Percentiles rank a stretch among this genome's conserved stretches.
Evolutionary conservation across 2,888 invertebrate genomes (phyloP).

Genomic region (Dendrolimus houi): DNA sequence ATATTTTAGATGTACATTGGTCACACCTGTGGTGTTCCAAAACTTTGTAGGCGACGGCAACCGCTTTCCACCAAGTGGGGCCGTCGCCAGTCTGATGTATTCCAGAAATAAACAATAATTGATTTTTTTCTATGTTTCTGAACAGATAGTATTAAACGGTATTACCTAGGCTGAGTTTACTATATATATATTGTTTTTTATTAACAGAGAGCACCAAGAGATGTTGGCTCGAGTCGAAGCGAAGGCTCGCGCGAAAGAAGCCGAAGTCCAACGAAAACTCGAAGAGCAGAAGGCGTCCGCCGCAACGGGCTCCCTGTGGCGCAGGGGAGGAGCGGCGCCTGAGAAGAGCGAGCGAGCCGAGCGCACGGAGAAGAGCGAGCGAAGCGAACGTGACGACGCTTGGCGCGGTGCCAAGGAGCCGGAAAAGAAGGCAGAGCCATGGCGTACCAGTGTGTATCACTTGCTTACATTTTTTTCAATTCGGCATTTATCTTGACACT

Average conservation of each 20-base stretch:
- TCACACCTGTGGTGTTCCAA: too few relatives aligned
- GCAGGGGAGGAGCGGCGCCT: conserved; percentile 32
- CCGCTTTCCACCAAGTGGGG: too few relatives aligned
- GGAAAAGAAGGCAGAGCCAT: conserved; percentile 41
- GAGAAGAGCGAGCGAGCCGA: conserved; percentile 10
- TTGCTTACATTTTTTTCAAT: too few relatives aligned
- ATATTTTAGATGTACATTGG: too few relatives aligned
- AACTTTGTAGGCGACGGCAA: too few relatives aligned
- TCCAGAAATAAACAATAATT: too few relatives aligned
- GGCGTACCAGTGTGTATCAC: conserved; percentile 40
- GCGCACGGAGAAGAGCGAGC: conserved; percentile 18
- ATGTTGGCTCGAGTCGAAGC: conserved; percentile 80
- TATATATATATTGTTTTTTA: not conserved
- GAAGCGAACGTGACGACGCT: conserved; percentile 16
- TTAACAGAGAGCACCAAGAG: conserved; percentile 65
- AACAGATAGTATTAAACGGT: too few relatives aligned
- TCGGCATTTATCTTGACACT: too few relatives aligned
- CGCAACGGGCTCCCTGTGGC: conserved; percentile 34
- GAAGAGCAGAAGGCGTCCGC: conserved; percentile 42
- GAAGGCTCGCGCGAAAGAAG: conserved; percentile 81
- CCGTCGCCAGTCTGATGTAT: too few relatives aligned
- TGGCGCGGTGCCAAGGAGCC: conserved; percentile 29
- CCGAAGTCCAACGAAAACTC: conserved; percentile 81
- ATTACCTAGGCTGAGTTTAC: not conserved
- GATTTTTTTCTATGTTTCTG: too few relatives aligned